Evolutionary conservation across 2,797 vertebrate genomes (phyloP).

Genomic region (Pipistrellus nathusii): DNA sequence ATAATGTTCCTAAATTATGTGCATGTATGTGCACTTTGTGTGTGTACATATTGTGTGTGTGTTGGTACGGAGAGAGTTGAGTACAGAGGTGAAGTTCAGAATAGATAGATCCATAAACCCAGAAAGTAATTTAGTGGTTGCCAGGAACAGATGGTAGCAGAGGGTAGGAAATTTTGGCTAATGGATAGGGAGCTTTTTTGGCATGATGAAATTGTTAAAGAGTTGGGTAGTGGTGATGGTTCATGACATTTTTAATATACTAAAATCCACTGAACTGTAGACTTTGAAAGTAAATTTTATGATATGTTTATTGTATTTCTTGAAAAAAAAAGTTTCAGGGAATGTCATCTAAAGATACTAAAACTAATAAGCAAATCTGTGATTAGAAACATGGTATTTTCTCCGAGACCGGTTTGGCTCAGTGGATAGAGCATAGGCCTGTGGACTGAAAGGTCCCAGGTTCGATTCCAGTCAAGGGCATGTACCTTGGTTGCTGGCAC

Average conservation of each 20-base stretch:
- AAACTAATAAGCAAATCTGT: not conserved
- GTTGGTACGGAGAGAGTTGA: not conserved
- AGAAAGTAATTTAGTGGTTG: not conserved
- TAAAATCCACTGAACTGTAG: not conserved
- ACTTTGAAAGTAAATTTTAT: not conserved
- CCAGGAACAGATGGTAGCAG: not conserved
- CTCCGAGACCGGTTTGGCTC: too few species aligned
- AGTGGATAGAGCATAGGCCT: too few species aligned
- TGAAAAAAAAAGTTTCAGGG: not conserved
- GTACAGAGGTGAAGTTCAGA: not conserved
- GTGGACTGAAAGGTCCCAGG: too few species aligned
- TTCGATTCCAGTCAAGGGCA: too few species aligned
- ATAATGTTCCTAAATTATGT: not conserved
- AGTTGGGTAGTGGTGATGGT: not conserved
- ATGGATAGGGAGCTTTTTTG: not conserved
- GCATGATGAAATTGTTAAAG: not conserved
- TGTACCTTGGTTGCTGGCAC: too few species aligned
- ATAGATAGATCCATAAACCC: not conserved
- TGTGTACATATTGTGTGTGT: not conserved
- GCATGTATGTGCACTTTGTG: not conserved
- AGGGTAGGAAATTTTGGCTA: not conserved
- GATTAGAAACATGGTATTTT: not conserved
- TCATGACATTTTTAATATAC: not conserved
- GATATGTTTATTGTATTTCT: not conserved
- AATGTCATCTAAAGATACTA: not conserved